phyloP scores from a whole-genome alignment of 2,113 vertebrate species.

The Cyprinodon brontotheroides region DNA sequence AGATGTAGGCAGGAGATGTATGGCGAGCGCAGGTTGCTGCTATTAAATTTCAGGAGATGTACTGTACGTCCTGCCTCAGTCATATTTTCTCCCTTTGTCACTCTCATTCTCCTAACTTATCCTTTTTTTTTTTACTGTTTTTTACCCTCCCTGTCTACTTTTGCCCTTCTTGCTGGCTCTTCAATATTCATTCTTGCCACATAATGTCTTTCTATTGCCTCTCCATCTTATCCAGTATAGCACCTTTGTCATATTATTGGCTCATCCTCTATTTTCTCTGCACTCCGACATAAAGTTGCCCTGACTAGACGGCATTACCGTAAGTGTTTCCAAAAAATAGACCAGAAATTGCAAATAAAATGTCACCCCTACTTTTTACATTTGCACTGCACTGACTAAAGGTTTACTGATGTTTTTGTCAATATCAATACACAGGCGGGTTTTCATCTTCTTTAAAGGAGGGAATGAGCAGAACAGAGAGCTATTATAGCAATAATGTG shows the following conservation, averaged over 20 bases:
- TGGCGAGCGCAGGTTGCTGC: conserved; percentile 38
- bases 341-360: neutral
- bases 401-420: neutral
- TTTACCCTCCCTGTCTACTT: conserved; percentile 8
- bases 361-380: neutral
- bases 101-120: conserved; percentile 18
- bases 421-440: neutral
- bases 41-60: conserved; percentile 59
- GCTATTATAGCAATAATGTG: conserved; percentile 15
- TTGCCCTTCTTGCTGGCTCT: neutral
- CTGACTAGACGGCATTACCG: neutral
- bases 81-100: conserved; percentile 16
- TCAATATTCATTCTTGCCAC: conserved; percentile 10
- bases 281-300: too few relatives aligned
- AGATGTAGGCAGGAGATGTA: conserved; percentile 56
- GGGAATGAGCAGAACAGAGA: neutral
- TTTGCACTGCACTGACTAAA: neutral
- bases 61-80: conserved; percentile 32
- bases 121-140: conserved; percentile 10
- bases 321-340: neutral
- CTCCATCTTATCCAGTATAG: conserved; percentile 4
- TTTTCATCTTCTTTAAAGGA: neutral
- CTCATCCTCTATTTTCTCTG: neutral
- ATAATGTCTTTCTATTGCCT: conserved; percentile 11
- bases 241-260: neutral